These are phyloP conservation scores for Cydia strobilella DNA, from an alignment of 1,140 invertebrate species.

Conservation along the genomic window DNA sequence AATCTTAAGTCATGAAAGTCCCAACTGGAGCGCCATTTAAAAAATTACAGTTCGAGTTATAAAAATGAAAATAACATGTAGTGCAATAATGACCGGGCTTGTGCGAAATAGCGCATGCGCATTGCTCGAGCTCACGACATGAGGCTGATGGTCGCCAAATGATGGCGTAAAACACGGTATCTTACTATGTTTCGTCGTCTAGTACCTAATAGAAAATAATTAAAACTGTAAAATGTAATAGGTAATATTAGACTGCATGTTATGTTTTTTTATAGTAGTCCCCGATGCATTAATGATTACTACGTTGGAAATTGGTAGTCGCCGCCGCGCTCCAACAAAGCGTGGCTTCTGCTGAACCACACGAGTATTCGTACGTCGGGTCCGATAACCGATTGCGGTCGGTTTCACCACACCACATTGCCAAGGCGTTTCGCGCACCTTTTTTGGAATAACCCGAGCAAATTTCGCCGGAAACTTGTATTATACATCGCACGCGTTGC, in stretches of 20 bases:
- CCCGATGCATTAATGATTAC: too few relatives aligned
- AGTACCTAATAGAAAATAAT: neutral
- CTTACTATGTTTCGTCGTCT: neutral
- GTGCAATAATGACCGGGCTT: neutral
- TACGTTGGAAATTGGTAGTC: too few relatives aligned
- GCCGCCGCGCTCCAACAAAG: neutral
- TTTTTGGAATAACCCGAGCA: slow-evolving; percentile 78
- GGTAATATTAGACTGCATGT: too few relatives aligned
- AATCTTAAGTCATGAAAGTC: neutral
- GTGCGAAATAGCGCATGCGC: neutral
- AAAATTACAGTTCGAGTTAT: neutral
- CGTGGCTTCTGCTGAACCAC: slow-evolving; percentile 35
- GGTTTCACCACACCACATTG: slow-evolving; percentile 69
- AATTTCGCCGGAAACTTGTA: slow-evolving; percentile 76
- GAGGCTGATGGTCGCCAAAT: neutral
- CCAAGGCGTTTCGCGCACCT: slow-evolving; percentile 66
- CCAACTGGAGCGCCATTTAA: neutral
- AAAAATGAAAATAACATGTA: slow-evolving; percentile 16
- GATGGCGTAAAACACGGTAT: neutral
- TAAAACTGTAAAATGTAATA: neutral
- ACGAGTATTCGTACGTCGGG: slow-evolving; percentile 48
- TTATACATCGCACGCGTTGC: slow-evolving; percentile 70
- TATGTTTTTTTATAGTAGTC: too few relatives aligned
- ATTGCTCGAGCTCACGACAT: neutral
- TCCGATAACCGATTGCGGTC: slow-evolving; percentile 66